Conservation (phyloP, 2,888 invertebrate genomes). For the Cheiracanthium punctorium region DNA sequence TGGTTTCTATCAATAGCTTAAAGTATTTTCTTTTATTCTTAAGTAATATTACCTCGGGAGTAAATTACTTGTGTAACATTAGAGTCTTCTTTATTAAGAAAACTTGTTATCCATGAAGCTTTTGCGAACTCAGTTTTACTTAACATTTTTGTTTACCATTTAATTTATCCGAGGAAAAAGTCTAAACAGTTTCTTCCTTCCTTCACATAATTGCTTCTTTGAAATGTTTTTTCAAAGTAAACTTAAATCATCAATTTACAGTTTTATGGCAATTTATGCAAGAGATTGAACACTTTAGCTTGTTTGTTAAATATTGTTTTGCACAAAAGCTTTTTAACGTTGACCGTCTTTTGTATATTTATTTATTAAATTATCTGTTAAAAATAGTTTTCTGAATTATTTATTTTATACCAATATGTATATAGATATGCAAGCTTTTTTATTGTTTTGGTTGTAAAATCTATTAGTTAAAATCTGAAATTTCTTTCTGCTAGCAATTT, state of each 20-base stretch:
- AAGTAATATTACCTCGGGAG: neutral
- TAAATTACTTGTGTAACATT: slow-evolving; percentile 3
- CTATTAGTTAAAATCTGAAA: no score
- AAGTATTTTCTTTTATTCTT: neutral
- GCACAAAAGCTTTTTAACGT: no score
- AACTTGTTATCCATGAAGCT: neutral
- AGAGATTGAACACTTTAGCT: no score
- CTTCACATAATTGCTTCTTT: neutral
- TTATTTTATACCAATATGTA: no score
- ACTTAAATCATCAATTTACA: neutral
- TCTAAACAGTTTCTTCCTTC: neutral
- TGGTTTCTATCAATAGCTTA: neutral
- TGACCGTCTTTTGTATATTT: no score
- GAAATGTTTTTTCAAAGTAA: neutral
- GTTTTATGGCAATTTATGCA: neutral
- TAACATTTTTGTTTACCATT: neutral
- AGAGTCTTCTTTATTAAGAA: slow-evolving; percentile 3
- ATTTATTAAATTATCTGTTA: no score
- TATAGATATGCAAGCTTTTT: no score
- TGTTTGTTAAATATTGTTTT: no score
- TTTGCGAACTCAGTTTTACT: neutral
- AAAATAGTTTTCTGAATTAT: no score
- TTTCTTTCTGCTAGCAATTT: no score
- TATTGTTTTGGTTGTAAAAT: no score
- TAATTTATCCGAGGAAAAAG: neutral